Evolutionary conservation across 2,888 invertebrate species (phyloP), one percentile per base, ranked within the genome.

Genomic region (Pandemis corylana): DNA sequence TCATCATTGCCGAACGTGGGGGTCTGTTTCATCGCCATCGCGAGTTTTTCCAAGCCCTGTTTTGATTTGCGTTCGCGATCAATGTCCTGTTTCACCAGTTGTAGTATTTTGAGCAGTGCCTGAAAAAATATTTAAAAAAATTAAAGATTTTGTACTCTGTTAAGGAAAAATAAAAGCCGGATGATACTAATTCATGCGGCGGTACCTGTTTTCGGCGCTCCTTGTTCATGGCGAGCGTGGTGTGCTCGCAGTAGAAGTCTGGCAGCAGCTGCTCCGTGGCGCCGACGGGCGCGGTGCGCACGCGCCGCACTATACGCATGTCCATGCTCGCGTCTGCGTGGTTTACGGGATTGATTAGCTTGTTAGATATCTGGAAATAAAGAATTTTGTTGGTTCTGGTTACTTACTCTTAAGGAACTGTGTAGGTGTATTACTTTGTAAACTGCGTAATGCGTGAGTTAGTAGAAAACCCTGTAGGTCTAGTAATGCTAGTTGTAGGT

Each of bases 231-330:
- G 97, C 97, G 82, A 98, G 95, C 2, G 98, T 98, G 79, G 97
- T 97, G 91, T 99, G 99, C 88, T 99, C 99, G 82, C 99, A 98
- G 91, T 98, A 99, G 94, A 98, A 98, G 91, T 99, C 98, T 0
- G 99, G 98, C 77, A 99, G 92, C 70, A 98, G 94, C 89, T 99
- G 98, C 85, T 99, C 98, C 80, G 95, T 95, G 65, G 95, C 95
- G 0, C 95, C 96, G 53, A 95, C 95, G 0, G 96, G 95, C 7
- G 96, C 96, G 15, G 96, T 96, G 72, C 96, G 95, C 72, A 96
- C 96, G 76, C 96, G 97, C 64, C 96, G 92, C 78, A 96, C 95
- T 9, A 96, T 95, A 3, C 95, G 90, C 87, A 96, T 93, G 81
- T 96, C 96, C 83, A 96, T 96, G 76, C 96, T 95, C 9, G 97